phyloP scores from a whole-genome alignment of 2,888 invertebrate genomes.

The Cryptocheilus praepositus region DNA sequence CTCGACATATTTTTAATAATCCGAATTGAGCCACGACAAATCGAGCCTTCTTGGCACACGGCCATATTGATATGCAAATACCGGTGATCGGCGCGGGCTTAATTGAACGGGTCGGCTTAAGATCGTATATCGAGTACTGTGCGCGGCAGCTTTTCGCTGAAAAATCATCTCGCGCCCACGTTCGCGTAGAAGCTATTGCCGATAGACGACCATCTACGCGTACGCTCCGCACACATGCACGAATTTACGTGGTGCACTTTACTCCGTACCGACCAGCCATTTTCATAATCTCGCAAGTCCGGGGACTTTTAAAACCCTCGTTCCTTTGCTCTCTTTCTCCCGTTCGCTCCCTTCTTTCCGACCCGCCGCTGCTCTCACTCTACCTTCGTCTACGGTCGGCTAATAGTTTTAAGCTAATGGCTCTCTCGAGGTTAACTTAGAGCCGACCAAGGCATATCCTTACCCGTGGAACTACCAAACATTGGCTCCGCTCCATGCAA shows the following conservation, averaged over 20 bases:
- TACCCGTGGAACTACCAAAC: slow-evolving; percentile 27
- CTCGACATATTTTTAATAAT: slow-evolving; percentile 32
- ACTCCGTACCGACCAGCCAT: slow-evolving; percentile 32
- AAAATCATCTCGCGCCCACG: background rate
- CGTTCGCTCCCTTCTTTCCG: slow-evolving; percentile 9
- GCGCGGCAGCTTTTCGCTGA: slow-evolving; percentile 6
- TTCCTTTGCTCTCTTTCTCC: background rate
- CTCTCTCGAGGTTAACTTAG: slow-evolving; percentile 51
- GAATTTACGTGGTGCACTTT: no score
- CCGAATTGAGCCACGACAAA: slow-evolving; percentile 27
- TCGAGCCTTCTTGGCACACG: slow-evolving; percentile 49
- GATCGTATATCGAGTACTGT: slow-evolving; percentile 39
- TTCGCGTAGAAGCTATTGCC: no score
- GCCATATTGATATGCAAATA: slow-evolving; percentile 66
- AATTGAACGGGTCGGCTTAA: slow-evolving; percentile 64
- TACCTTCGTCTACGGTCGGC: slow-evolving; percentile 33
- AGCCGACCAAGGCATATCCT: slow-evolving; percentile 43
- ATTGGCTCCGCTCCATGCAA: slow-evolving; percentile 48
- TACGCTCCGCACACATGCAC: no score
- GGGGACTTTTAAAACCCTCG: slow-evolving; percentile 43
- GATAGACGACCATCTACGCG: no score
- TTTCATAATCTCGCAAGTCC: slow-evolving; percentile 42
- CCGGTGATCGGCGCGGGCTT: slow-evolving; percentile 54
- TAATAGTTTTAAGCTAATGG: slow-evolving; percentile 64
- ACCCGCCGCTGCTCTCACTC: background rate